A percentile compares a stretch with the other conserved stretches of the same genome.
Evolutionary conservation across 2,113 vertebrate species (phyloP).

Genomic region (Scatophagus argus): DNA sequence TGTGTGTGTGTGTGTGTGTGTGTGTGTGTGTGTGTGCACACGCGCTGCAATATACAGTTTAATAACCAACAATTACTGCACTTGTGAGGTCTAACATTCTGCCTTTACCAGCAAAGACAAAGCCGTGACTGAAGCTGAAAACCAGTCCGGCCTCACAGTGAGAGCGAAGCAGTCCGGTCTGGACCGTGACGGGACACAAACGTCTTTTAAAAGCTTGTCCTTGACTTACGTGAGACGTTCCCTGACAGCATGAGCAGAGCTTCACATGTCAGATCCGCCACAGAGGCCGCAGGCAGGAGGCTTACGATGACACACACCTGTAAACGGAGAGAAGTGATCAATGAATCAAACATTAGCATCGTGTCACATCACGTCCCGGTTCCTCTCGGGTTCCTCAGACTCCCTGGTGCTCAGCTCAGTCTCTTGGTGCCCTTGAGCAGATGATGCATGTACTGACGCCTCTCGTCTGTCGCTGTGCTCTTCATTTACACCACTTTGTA

Average conservation of each 20-base stretch:
- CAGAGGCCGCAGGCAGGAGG: conserved; percentile 60
- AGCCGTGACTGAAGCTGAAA: conserved; percentile 36
- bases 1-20: conserved; percentile 13
- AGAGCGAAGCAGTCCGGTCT: background rate
- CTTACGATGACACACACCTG: conserved; percentile 76
- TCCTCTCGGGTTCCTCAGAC: background rate
- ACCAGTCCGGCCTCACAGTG: conserved; percentile 40
- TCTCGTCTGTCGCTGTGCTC: background rate
- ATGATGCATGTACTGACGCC: conserved; percentile 21
- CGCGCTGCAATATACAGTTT: background rate
- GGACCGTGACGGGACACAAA: background rate
- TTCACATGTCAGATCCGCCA: conserved; percentile 78
- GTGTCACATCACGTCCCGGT: background rate
- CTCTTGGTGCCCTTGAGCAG: conserved; percentile 21
- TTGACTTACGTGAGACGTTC: conserved; percentile 77
- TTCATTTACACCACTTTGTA: conserved; percentile 33
- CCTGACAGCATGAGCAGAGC: conserved; percentile 71
- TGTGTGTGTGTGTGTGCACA: background rate
- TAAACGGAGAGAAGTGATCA: conserved; percentile 22
- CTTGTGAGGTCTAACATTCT: conserved; percentile 17
- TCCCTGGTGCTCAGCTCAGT: background rate
- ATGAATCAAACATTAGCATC: background rate
- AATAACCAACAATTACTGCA: background rate
- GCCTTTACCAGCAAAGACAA: conserved; percentile 22
- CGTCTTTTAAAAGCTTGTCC: conserved; percentile 20